phyloP scores from a whole-genome alignment of 2,888 invertebrate species.

The Drosophila bunnanda region DNA sequence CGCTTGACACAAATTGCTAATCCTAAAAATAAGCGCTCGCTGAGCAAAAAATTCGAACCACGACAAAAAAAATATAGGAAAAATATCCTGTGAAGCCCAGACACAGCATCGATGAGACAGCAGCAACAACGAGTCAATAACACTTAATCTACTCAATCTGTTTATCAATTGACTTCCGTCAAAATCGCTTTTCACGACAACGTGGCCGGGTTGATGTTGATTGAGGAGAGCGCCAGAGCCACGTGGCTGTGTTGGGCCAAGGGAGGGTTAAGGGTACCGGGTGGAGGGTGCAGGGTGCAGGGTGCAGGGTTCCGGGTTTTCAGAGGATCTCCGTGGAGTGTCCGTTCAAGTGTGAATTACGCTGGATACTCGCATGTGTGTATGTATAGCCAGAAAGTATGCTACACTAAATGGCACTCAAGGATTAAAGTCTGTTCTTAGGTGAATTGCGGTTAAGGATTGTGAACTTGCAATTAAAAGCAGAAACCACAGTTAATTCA shows the following conservation, averaged over 20 bases:
- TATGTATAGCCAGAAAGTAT: slow-evolving; percentile 43
- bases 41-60: slow-evolving; percentile 35
- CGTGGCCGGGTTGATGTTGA: slow-evolving; percentile 48
- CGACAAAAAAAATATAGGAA: slow-evolving; percentile 16
- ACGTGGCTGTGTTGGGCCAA: background rate
- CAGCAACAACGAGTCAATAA: slow-evolving; percentile 63
- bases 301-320: background rate
- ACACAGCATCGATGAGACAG: slow-evolving; percentile 15
- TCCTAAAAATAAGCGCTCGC: slow-evolving; percentile 53
- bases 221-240: slow-evolving; percentile 14
- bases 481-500: background rate
- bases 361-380: slow-evolving; percentile 31
- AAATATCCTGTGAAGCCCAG: slow-evolving; percentile 2
- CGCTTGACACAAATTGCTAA: slow-evolving; percentile 55
- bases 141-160: slow-evolving; percentile 75
- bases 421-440: slow-evolving; percentile 21
- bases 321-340: slow-evolving; percentile 15
- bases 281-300: background rate
- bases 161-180: slow-evolving; percentile 74
- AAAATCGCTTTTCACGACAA: slow-evolving; percentile 64
- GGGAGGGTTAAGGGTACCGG: slow-evolving; percentile 5
- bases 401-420: slow-evolving; percentile 51
- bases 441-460: slow-evolving; percentile 13
- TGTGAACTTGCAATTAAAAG: background rate
- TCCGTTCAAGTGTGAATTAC: slow-evolving; percentile 62